phyloP scores from a whole-genome alignment of 2,113 vertebrate species.

The Corythaixoides concolor region DNA sequence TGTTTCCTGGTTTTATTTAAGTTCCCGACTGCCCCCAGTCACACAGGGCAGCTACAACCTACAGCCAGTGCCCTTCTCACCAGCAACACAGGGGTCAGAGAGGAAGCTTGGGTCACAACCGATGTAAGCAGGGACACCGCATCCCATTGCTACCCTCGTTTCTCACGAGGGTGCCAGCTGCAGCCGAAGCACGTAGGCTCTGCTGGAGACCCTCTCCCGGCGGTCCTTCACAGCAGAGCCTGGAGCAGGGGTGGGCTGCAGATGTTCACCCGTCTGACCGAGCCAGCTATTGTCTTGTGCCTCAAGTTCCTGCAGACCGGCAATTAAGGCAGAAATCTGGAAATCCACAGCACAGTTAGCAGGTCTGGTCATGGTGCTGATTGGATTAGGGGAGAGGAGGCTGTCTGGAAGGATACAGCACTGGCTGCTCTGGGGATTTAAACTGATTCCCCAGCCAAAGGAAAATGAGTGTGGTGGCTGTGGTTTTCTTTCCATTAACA shows the following conservation, averaged over 20 bases:
- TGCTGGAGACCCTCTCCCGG: not conserved
- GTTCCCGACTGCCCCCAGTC: not conserved
- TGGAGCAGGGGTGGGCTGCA: not conserved
- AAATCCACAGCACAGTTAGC: slow-evolving; percentile 21
- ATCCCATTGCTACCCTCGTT: not conserved
- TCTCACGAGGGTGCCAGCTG: not conserved
- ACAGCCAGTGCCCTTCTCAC: not conserved
- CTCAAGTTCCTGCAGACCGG: not conserved
- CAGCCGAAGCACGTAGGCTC: not conserved
- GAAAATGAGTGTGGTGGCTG: slow-evolving; percentile 32
- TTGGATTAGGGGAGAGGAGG: slow-evolving; percentile 44
- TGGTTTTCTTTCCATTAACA: slow-evolving; percentile 11
- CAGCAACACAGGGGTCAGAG: not conserved
- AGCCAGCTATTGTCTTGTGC: not conserved
- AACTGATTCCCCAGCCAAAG: slow-evolving; percentile 36
- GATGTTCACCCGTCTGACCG: slow-evolving; percentile 13
- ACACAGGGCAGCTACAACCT: not conserved
- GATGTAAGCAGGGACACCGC: not conserved
- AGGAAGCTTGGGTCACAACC: not conserved
- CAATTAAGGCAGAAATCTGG: slow-evolving; percentile 44
- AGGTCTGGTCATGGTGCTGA: slow-evolving; percentile 47
- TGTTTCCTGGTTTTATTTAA: not conserved
- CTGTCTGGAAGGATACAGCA: slow-evolving; percentile 37
- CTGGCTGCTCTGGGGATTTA: not conserved
- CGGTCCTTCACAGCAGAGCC: not conserved